A percentile compares a stretch with the other conserved stretches of the same genome.
phyloP scores from a whole-genome alignment of 53 echinoderm and acorn worm species.

The Luidia sarsii region DNA sequence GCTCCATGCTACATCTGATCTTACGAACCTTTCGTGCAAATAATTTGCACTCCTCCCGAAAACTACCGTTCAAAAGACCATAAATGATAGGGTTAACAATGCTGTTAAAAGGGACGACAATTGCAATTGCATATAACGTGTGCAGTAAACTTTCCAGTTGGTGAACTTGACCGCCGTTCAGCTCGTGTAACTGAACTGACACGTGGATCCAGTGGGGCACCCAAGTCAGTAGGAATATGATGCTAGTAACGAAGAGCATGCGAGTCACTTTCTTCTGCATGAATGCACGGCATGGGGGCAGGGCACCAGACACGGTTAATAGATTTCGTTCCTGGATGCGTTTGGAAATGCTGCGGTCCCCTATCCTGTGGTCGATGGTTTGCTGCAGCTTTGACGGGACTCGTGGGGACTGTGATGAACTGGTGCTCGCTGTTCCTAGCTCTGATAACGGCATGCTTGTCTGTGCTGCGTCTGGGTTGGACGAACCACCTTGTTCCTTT shows the following conservation, averaged over 20 bases:
- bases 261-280: conserved; percentile 17
- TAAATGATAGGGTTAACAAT: conserved; percentile 11
- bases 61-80: background rate
- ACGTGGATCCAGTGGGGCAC: conserved; percentile 34
- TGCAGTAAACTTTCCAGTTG: background rate
- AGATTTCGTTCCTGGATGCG: background rate
- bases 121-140: background rate
- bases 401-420: no score
- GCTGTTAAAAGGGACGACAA: conserved; percentile 11
- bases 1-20: no score
- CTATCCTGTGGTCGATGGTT: background rate
- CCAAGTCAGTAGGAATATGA: conserved; percentile 25
- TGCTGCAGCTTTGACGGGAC: no score
- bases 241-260: conserved; percentile 26
- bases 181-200: background rate
- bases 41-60: conserved; percentile 4
- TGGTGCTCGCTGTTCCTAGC: no score
- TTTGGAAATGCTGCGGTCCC: background rate
- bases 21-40: no score
- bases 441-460: no score
- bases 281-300: background rate
- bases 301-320: no score
- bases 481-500: no score
- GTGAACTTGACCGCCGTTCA: background rate
- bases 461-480: no score